A percentile compares a stretch with the other conserved stretches of the same genome.
phyloP scores from a whole-genome alignment of 2,797 vertebrate species.

The Alfaro cultratus region DNA sequence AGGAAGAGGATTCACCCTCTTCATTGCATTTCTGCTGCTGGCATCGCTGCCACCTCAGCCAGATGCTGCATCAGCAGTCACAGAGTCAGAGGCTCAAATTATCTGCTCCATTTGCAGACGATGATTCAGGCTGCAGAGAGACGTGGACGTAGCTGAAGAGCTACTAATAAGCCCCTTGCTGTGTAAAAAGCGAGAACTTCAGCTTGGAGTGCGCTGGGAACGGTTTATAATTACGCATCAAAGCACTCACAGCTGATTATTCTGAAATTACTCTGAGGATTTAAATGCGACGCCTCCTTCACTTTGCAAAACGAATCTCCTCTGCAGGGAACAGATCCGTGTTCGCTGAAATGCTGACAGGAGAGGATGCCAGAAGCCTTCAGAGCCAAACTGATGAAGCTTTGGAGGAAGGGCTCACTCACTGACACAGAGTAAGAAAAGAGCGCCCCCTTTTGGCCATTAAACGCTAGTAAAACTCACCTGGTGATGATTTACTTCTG shows the following conservation, averaged over 20 bases:
- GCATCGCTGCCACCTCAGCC: constrained; percentile 29
- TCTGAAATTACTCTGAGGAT: constrained; percentile 11
- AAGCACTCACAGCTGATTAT: constrained; percentile 13
- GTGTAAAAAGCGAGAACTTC: constrained; percentile 6
- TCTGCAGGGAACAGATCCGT: background rate
- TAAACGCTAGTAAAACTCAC: constrained; percentile 35
- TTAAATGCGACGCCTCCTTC: background rate
- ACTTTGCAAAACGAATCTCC: background rate
- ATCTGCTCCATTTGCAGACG: constrained; percentile 45
- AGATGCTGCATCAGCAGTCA: constrained; percentile 49
- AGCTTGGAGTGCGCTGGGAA: background rate
- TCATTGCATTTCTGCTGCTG: constrained; percentile 26
- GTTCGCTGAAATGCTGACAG: constrained; percentile 30
- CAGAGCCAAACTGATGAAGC: constrained; percentile 16
- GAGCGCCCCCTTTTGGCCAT: constrained; percentile 38
- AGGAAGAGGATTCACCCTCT: constrained; percentile 27
- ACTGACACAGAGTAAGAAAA: background rate
- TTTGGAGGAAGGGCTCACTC: background rate
- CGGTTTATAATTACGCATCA: background rate
- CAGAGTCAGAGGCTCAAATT: constrained; percentile 25
- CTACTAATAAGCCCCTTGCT: constrained; percentile 6
- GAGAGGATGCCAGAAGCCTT: constrained; percentile 19
- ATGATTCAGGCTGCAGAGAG: constrained; percentile 30
- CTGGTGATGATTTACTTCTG: background rate
- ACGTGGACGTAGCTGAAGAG: constrained; percentile 2